Evolutionary conservation across 2,888 invertebrate genomes (phyloP), one percentile per base, ranked within the genome.

Genomic region (Piscicola geometra): DNA sequence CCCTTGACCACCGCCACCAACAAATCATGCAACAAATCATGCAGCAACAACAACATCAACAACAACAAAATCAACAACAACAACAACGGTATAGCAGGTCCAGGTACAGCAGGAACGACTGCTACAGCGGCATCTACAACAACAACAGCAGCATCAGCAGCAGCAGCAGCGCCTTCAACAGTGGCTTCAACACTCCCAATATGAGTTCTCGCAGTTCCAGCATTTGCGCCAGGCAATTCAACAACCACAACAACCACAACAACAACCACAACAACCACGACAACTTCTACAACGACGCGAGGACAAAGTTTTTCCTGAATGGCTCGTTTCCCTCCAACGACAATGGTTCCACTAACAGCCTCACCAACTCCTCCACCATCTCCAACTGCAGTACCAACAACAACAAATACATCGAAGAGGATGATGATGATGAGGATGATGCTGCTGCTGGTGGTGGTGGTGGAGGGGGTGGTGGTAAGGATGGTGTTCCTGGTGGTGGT

Each of bases 281-380:
- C 64, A 60, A 21, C 35, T 3, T 15, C 52, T 30, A 28, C 64
- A 35, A 18, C 32, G 52, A 72, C 64, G 33, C 52, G 33, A 33
- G 2, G 1, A 0, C 9, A n/a, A 25, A 56, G 33, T 15, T 21
- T 47, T 41, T 32, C 52, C n/a, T 64, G 9, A 32, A 32, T 15
- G 32, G 47, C 71, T 25, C 28, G 25, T 71, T 30, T 2, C 33
- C 70, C 5, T 25, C 9, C 64, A 35, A 60, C 72, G 32, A 72
- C 32, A 28, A 73, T 35, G 32, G 2, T 0, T 1, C n/a, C 12
- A 35, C 56, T 30, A 25, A 30, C 71, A 71, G 52, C 52, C 21
- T 67, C 15, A 67, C 67, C 32, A 71, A 71, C 52, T 33, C 47
- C 28, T 71, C 71, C 21, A 71, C 70, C 5, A 33, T 32, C 33